phyloP scores from a whole-genome alignment of 1,140 invertebrate species.

The Polypedilum pembai region DNA sequence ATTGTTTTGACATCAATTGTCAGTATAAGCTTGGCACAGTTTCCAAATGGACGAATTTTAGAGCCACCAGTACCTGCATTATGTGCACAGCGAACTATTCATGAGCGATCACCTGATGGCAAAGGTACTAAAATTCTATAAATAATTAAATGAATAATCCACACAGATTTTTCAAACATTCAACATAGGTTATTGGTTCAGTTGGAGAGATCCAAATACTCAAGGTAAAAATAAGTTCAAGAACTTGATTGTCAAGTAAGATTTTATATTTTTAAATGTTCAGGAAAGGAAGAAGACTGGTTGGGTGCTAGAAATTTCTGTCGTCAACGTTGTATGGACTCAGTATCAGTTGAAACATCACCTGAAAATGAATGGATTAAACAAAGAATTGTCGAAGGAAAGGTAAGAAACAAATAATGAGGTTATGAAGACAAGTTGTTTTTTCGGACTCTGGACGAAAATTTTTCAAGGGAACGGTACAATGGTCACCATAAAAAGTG shows the following conservation, averaged over 20 bases:
- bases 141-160: too few species aligned
- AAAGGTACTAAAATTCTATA: too few species aligned
- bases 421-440: too few species aligned
- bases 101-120: slow-evolving; percentile 55
- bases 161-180: too few species aligned
- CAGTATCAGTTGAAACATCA: slow-evolving; percentile 70
- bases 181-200: slow-evolving; percentile 75
- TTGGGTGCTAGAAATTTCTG: slow-evolving; percentile 72
- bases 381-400: slow-evolving; percentile 59
- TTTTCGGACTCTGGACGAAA: too few species aligned
- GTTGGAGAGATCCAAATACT: slow-evolving; percentile 68
- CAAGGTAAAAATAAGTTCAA: slow-evolving; percentile 41
- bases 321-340: slow-evolving; percentile 76
- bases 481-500: too few species aligned
- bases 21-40: slow-evolving; percentile 52
- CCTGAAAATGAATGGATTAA: slow-evolving; percentile 78
- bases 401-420: too few species aligned
- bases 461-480: too few species aligned
- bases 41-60: slow-evolving; percentile 58
- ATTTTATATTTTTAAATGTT: not conserved
- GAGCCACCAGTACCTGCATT: slow-evolving; percentile 64
- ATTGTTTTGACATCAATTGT: slow-evolving; percentile 43
- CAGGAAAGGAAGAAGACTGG: slow-evolving; percentile 61
- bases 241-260: not conserved
- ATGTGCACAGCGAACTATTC: slow-evolving; percentile 61